A percentile compares a stretch with the other conserved stretches of the same genome.
Evolutionary conservation across 2,888 invertebrate genomes (phyloP).

Genomic region (Tetragnatha montana): DNA sequence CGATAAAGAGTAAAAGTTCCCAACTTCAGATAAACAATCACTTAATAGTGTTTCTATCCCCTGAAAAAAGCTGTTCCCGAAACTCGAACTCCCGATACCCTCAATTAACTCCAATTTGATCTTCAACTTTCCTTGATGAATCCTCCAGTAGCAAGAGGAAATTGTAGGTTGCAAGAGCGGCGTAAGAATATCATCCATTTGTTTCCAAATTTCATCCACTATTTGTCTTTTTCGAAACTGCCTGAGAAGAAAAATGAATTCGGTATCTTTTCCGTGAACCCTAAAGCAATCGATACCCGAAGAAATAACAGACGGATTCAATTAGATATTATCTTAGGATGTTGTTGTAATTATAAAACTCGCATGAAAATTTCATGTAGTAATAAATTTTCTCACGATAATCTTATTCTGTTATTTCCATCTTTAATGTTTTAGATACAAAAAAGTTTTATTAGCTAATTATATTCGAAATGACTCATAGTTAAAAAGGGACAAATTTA

Average conservation of each 20-base stretch:
- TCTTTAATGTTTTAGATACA: no score
- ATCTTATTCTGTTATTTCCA: no score
- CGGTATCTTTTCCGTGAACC: no score
- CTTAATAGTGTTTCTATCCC: not conserved
- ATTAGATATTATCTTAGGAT: no score
- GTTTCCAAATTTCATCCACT: constrained; percentile 51
- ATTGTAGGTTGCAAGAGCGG: constrained; percentile 57
- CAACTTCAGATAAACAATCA: constrained; percentile 9
- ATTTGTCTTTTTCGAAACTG: constrained; percentile 47
- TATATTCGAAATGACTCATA: no score
- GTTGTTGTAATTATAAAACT: no score
- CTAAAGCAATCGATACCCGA: no score
- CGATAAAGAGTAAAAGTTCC: constrained; percentile 1
- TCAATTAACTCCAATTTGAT: constrained; percentile 51
- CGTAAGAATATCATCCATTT: constrained; percentile 30
- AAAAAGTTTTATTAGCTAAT: no score
- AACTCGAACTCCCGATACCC: constrained; percentile 23
- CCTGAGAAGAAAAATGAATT: constrained; percentile 30
- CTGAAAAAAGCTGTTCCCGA: not conserved
- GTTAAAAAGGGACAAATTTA: no score
- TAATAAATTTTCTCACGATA: no score
- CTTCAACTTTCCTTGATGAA: constrained; percentile 44
- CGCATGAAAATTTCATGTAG: no score
- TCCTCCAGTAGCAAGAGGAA: constrained; percentile 50
- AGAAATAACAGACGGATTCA: no score